Percentiles rank a stretch among this genome's conserved stretches.
These are phyloP conservation scores for Cuculus canorus DNA, from an alignment of 2,797 vertebrate genomes.

Conservation along the genomic window DNA sequence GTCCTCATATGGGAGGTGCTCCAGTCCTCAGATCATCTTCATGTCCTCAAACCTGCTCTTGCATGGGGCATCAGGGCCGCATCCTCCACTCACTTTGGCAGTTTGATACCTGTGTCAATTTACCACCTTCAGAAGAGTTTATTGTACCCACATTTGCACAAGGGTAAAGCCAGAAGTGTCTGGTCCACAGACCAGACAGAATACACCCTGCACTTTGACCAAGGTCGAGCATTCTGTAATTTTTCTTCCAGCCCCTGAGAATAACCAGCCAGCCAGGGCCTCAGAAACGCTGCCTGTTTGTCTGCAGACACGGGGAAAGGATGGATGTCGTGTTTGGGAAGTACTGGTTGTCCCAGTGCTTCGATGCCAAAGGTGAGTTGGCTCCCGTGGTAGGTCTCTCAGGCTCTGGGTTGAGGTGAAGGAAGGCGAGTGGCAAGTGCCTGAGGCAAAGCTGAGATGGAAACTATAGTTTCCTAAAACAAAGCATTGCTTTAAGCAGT, in stretches of 20 bases:
- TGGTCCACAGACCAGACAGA: neutral
- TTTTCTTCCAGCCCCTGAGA: constrained; percentile 81
- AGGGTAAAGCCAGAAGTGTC: neutral
- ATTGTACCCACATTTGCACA: accelerated
- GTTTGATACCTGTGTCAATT: neutral
- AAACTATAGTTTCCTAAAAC: neutral
- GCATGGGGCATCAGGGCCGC: neutral
- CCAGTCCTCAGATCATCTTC: too few species aligned
- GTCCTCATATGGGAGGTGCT: too few species aligned
- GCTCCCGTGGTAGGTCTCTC: accelerated
- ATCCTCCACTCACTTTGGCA: neutral
- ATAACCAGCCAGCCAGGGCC: constrained; percentile 80
- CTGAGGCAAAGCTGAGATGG: neutral
- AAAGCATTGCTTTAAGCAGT: neutral
- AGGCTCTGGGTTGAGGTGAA: neutral
- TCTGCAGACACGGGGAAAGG: constrained; percentile 96
- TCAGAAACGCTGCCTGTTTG: constrained; percentile 92
- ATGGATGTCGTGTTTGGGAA: constrained; percentile 99
- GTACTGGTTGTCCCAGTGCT: constrained; percentile 97
- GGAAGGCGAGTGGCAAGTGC: neutral
- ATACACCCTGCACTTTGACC: neutral
- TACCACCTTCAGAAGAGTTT: neutral
- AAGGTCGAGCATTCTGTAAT: neutral
- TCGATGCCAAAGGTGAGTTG: constrained; percentile 93
- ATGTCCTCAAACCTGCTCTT: neutral